Evolutionary conservation across 2,888 invertebrate genomes (phyloP).

Genomic region (Tipula unca): DNA sequence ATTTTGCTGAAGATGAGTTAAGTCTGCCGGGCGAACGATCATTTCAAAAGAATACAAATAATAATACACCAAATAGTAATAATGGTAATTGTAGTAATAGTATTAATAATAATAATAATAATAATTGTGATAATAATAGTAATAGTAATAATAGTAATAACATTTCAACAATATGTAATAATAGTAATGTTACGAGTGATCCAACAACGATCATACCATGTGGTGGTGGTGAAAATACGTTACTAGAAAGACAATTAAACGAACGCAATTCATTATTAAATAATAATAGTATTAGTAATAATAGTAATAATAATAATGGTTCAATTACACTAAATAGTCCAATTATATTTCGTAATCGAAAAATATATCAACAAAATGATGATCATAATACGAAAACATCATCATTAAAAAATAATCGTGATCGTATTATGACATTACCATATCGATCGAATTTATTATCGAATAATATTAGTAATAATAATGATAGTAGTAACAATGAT

Average conservation of each 20-base stretch:
- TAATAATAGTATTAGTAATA: conserved; percentile 35
- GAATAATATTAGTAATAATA: conserved; percentile 24
- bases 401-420: conserved; percentile 26
- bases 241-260: conserved; percentile 24
- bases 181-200: neutral
- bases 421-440: conserved; percentile 25
- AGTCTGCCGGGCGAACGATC: conserved; percentile 47
- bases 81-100: conserved; percentile 24
- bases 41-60: conserved; percentile 34
- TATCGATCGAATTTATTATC: conserved; percentile 21
- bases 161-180: conserved; percentile 21
- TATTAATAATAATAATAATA: conserved; percentile 16
- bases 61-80: conserved; percentile 8
- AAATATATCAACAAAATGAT: conserved; percentile 22
- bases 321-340: conserved; percentile 23
- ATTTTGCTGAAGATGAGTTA: conserved; percentile 77
- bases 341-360: conserved; percentile 23
- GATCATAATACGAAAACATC: conserved; percentile 26
- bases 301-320: conserved; percentile 24
- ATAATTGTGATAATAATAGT: conserved; percentile 17
- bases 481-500: conserved; percentile 25
- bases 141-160: conserved; percentile 23
- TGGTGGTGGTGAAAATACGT: neutral
- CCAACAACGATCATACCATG: neutral
- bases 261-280: conserved; percentile 39